Base-by-base conservation (phyloP, 2,113 vertebrate species). In the Pluvianellus socialis region DNA sequence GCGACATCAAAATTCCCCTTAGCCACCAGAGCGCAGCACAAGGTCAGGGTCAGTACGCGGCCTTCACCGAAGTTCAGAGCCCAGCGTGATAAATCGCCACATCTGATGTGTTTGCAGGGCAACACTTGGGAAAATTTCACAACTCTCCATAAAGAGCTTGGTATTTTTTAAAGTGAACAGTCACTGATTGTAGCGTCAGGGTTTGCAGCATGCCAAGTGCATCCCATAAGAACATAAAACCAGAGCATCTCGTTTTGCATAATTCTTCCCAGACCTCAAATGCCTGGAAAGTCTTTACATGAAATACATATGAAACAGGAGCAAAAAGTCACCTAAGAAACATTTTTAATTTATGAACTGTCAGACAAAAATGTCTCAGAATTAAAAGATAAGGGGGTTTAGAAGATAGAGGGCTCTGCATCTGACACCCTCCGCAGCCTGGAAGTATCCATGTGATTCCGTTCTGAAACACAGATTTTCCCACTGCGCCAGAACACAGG, bases 311-410 rank as follows among this genome's bases (percentile, higher is more conserved):
- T 19, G 73, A 94, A 97, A 90, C 1, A 44, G 90, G 94, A 96
- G 95, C 95, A 90, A 91, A 86, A 79, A 96, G 95, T 86, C 95
- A 96, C 88, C 44, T 58, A 95, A 94, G 94, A 91, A 97, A 95
- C 86, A 86, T 93, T 95, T 96, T 88, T 93, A 96, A 97, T 95
- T 97, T 95, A 97, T 96, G 92, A 96, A 88, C 94, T 96, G 96
- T 94, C 96, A 96, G 83, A 96, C 92, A 94, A 92, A 96, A 94
- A 93, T 3, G 80, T 84, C 94, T 96, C 82, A 76, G 94, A 96
- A 96, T 95, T 97, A 97, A 94, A 93, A 94, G 93, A 96, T 95
- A 96, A 94, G 85, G 67, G 45, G 75, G 63, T 83, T 97, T 96
- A 97, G 88, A 94, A 92, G 93, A 97, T 96, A 96, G 93, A 86